Evolutionary conservation across 2,797 vertebrate genomes (phyloP).

Genomic region (Prunella strophiata): DNA sequence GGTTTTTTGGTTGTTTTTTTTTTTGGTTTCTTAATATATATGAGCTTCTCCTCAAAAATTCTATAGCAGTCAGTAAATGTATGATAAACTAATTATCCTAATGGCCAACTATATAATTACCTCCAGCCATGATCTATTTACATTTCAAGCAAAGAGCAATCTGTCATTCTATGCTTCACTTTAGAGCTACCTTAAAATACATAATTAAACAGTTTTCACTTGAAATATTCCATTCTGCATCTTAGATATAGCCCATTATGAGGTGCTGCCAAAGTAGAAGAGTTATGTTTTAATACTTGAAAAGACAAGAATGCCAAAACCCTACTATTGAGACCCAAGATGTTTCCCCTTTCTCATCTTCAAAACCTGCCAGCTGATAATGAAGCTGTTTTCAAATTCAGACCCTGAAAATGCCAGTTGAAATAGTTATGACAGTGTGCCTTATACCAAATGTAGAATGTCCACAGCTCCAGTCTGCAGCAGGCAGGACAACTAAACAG

Average conservation of each 20-base stretch:
- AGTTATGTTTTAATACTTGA: neutral
- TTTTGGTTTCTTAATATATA: neutral
- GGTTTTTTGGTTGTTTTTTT: neutral
- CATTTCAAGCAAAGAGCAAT: neutral
- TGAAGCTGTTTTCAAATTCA: constrained; percentile 13
- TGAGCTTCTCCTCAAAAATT: neutral
- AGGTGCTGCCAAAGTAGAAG: neutral
- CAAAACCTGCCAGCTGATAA: neutral
- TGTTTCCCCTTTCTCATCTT: neutral
- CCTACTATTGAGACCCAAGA: neutral
- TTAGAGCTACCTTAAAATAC: neutral
- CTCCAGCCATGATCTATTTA: neutral
- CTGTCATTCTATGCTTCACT: neutral
- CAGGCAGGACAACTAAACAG: neutral
- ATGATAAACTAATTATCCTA: neutral
- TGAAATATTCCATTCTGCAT: neutral
- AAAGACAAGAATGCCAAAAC: neutral
- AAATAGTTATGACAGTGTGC: neutral
- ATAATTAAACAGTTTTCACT: neutral
- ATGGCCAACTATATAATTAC: neutral
- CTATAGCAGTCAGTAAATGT: neutral
- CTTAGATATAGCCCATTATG: neutral
- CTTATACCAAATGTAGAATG: neutral
- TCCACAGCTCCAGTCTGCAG: neutral
- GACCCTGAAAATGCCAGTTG: neutral